Percentiles rank a stretch among this genome's conserved stretches.
These are phyloP conservation scores for Phyllostomus discolor DNA, from an alignment of 2,113 vertebrate species.

Conservation along the genomic window DNA sequence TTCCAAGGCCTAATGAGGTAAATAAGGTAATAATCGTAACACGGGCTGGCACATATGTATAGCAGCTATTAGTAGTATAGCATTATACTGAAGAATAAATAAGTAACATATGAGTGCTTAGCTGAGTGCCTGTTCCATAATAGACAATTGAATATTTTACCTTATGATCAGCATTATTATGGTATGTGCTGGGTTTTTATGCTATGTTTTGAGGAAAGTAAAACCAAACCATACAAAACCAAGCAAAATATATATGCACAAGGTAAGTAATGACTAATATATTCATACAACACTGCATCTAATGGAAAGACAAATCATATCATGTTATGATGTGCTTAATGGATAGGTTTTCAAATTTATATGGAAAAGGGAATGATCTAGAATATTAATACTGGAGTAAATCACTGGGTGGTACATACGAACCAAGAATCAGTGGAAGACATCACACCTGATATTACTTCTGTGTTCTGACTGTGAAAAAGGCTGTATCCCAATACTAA, in stretches of 20 bases:
- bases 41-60: not conserved
- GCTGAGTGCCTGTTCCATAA: not conserved
- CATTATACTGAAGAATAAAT: not conserved
- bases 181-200: not conserved
- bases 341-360: not conserved
- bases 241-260: not conserved
- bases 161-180: not conserved
- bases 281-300: not conserved
- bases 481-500: not conserved
- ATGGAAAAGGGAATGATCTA: not conserved
- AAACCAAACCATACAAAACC: not conserved
- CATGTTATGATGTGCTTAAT: not conserved
- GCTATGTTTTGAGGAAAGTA: not conserved
- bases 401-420: not conserved
- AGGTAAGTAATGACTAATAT: not conserved
- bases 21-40: not conserved
- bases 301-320: not conserved
- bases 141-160: not conserved
- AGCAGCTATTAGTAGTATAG: not conserved
- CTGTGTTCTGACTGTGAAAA: not conserved
- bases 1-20: constrained; percentile 2
- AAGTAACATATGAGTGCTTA: not conserved
- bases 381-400: not conserved
- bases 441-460: not conserved
- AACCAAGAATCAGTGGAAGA: not conserved